These are phyloP conservation scores for Drosophila leontia DNA, from an alignment of 1,140 invertebrate species.

Conservation along the genomic window DNA sequence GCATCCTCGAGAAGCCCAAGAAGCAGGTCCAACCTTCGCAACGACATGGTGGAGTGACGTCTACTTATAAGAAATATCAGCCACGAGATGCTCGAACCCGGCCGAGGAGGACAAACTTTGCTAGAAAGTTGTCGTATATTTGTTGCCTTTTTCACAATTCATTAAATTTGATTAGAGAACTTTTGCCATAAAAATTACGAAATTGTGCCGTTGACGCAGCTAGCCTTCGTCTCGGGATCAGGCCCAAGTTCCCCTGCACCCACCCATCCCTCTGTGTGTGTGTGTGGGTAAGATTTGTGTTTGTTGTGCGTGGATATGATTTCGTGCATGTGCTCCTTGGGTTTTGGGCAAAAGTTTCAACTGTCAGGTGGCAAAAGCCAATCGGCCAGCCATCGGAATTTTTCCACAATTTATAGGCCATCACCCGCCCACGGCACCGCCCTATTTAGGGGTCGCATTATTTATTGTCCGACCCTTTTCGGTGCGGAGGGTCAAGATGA, in stretches of 20 bases:
- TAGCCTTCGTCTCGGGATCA: conserved; percentile 62
- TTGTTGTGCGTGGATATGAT: conserved; percentile 82
- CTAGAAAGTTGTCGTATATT: conserved; percentile 82
- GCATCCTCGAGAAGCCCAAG: conserved; percentile 30
- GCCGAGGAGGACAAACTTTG: conserved; percentile 76
- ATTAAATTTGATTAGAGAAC: conserved; percentile 84
- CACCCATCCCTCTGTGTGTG: conserved; percentile 12
- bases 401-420: conserved; percentile 68
- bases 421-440: not conserved
- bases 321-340: conserved; percentile 67
- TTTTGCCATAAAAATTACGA: conserved; percentile 84
- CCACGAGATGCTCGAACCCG: conserved; percentile 26
- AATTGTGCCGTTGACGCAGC: conserved; percentile 82
- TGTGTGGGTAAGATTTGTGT: conserved; percentile 71
- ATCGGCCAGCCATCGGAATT: conserved; percentile 71
- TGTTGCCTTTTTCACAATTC: conserved; percentile 84
- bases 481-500: conserved; percentile 27
- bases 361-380: conserved; percentile 80
- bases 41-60: conserved; percentile 55
- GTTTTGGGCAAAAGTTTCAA: conserved; percentile 64
- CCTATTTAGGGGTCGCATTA: conserved; percentile 32
- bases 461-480: conserved; percentile 46
- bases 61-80: conserved; percentile 81
- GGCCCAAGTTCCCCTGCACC: conserved; percentile 24
- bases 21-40: conserved; percentile 7